phyloP scores from a whole-genome alignment of 2,797 vertebrate species.

The Crenichthys baileyi region DNA sequence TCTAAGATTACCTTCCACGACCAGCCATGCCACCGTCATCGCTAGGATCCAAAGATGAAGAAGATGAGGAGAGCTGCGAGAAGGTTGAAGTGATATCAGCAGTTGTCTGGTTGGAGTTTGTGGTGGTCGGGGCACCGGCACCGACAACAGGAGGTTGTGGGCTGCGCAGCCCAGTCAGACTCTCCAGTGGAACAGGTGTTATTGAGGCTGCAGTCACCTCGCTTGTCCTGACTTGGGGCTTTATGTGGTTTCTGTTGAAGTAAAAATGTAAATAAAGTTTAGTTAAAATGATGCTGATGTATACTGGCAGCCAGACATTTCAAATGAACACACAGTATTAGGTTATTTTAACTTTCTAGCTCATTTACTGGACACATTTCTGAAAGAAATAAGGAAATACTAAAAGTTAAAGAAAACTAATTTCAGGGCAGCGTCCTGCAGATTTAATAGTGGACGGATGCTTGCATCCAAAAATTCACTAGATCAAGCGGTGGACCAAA shows the following conservation, averaged over 20 bases:
- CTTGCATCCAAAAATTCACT: background rate
- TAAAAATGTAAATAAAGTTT: background rate
- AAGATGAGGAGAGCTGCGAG: slow-evolving; percentile 76
- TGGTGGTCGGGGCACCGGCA: slow-evolving; percentile 42
- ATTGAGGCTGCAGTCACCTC: slow-evolving; percentile 78
- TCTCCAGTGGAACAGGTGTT: slow-evolving; percentile 83
- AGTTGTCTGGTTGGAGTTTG: slow-evolving; percentile 66
- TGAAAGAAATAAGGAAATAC: background rate
- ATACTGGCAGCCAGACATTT: slow-evolving; percentile 52
- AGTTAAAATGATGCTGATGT: background rate
- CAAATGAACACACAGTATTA: background rate
- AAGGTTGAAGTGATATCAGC: slow-evolving; percentile 84
- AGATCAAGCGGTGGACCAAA: too few relatives aligned
- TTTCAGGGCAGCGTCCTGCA: background rate
- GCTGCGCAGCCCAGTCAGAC: slow-evolving; percentile 84
- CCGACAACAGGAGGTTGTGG: slow-evolving; percentile 69
- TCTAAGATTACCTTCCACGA: slow-evolving; percentile 87
- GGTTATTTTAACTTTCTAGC: background rate
- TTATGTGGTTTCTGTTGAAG: slow-evolving; percentile 84
- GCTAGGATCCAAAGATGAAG: slow-evolving; percentile 83
- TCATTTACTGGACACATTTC: background rate
- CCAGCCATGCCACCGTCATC: slow-evolving; percentile 83
- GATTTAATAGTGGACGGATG: background rate
- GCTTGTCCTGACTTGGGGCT: slow-evolving; percentile 87
- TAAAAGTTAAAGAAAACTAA: background rate